A percentile compares a stretch with the other conserved stretches of the same genome.
These are phyloP conservation scores for Etheostoma perlongum DNA, from an alignment of 2,797 vertebrate genomes.

Conservation along the genomic window DNA sequence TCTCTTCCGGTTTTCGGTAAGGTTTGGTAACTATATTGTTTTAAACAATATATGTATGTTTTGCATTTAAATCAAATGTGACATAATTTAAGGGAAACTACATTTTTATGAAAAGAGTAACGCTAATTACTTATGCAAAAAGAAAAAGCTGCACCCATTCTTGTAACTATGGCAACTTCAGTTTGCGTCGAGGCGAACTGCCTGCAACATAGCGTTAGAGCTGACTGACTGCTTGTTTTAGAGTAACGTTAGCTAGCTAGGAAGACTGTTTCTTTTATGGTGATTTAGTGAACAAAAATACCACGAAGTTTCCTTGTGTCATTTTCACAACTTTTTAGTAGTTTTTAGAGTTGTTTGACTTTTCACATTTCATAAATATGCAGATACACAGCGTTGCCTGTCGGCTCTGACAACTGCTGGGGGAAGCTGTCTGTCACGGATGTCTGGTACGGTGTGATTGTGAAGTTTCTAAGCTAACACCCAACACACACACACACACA, in stretches of 20 bases:
- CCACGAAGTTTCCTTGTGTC: not conserved
- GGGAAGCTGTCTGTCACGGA: slow-evolving; percentile 61
- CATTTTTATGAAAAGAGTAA: not conserved
- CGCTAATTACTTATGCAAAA: not conserved
- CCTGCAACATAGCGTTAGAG: not conserved
- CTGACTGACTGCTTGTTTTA: no score
- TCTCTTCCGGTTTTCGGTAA: slow-evolving; percentile 61
- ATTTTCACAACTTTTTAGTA: slow-evolving; percentile 7
- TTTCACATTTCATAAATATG: slow-evolving; percentile 16
- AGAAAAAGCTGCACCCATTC: not conserved
- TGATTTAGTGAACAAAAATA: not conserved
- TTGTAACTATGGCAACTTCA: slow-evolving; percentile 60
- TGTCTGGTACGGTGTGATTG: slow-evolving; percentile 70
- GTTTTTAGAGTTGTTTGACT: slow-evolving; percentile 3
- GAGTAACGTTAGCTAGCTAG: no score
- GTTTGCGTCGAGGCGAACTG: not conserved
- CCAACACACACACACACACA: not conserved
- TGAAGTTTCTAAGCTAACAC: slow-evolving; percentile 8
- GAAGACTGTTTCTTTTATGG: not conserved
- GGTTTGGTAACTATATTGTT: not conserved
- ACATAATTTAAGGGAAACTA: not conserved
- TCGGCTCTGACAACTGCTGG: slow-evolving; percentile 27
- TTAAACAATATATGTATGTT: not conserved
- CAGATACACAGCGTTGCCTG: slow-evolving; percentile 15
- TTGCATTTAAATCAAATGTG: not conserved